Conservation (phyloP, 2,888 invertebrate species). For the Synanthedon vespiformis region DNA sequence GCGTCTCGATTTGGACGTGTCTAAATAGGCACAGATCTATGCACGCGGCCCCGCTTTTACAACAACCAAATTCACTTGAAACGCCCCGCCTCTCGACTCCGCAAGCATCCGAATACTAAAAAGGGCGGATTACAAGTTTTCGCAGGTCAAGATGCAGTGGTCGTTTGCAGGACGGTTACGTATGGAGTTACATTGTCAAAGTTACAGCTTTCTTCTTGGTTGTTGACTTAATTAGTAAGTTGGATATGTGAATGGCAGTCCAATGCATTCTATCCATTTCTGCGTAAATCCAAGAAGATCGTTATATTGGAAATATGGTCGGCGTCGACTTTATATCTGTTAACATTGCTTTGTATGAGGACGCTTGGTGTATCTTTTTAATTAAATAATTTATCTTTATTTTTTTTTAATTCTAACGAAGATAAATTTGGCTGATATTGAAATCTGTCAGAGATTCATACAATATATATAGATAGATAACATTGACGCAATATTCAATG, state of each 20-base stretch:
- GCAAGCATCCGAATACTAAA: conserved; percentile 4
- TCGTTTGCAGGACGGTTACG: conserved; percentile 41
- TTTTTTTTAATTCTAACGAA: too few species aligned
- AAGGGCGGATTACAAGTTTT: conserved; percentile 5
- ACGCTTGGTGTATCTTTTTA: conserved; percentile 1
- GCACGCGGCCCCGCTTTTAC: conserved; percentile 52
- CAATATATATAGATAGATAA: too few species aligned
- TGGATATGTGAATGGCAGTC: conserved; percentile 69
- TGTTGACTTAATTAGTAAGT: conserved; percentile 68
- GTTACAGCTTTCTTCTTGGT: conserved; percentile 64
- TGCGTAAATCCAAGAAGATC: conserved; percentile 55
- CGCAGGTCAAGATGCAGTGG: conserved; percentile 29
- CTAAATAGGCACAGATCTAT: conserved; percentile 67
- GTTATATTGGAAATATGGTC: conserved; percentile 64
- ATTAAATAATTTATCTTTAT: too few species aligned
- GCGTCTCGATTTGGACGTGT: conserved; percentile 52
- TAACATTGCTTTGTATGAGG: conserved; percentile 7
- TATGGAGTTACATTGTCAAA: conserved; percentile 67
- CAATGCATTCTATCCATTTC: conserved; percentile 50
- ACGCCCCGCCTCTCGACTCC: conserved; percentile 9
- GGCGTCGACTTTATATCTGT: conserved; percentile 24
- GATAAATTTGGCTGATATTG: too few species aligned
- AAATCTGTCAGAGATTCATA: too few species aligned
- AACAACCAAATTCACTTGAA: conserved; percentile 24
- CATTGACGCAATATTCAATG: too few species aligned